These are phyloP conservation scores for Nasonia oneida DNA, from an alignment of 2,888 invertebrate genomes.

Conservation along the genomic window DNA sequence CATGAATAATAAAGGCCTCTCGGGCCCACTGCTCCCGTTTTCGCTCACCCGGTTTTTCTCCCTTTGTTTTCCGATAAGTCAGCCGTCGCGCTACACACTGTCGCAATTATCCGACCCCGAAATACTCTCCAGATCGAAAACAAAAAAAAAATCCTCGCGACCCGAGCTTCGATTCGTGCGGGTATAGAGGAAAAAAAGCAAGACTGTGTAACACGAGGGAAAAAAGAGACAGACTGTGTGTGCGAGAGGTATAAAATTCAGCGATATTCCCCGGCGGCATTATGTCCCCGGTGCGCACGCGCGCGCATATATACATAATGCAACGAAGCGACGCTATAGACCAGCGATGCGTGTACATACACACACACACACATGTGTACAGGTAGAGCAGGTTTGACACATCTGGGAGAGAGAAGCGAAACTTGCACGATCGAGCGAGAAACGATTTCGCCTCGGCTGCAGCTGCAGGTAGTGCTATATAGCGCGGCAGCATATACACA, in stretches of 20 bases:
- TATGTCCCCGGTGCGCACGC: not conserved
- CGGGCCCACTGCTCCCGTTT: not conserved
- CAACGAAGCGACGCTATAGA: not conserved
- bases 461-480: too few relatives aligned
- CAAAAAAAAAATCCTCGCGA: not conserved
- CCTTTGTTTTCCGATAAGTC: not conserved
- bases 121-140: too few relatives aligned
- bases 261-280: constrained; percentile 19
- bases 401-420: not conserved
- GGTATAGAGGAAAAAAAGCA: not conserved
- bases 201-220: not conserved
- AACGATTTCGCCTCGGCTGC: constrained; percentile 19
- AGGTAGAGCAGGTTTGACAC: not conserved
- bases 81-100: not conserved
- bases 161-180: not conserved
- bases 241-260: not conserved
- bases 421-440: constrained; percentile 36
- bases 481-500: too few relatives aligned
- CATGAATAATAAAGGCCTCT: not conserved
- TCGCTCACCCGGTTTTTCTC: not conserved
- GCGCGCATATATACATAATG: constrained; percentile 5
- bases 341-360: constrained; percentile 2
- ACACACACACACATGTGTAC: not conserved
- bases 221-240: not conserved
- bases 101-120: too few relatives aligned